Conservation (phyloP, 2,113 vertebrate genomes). For the Sminthopsis crassicaudata region DNA sequence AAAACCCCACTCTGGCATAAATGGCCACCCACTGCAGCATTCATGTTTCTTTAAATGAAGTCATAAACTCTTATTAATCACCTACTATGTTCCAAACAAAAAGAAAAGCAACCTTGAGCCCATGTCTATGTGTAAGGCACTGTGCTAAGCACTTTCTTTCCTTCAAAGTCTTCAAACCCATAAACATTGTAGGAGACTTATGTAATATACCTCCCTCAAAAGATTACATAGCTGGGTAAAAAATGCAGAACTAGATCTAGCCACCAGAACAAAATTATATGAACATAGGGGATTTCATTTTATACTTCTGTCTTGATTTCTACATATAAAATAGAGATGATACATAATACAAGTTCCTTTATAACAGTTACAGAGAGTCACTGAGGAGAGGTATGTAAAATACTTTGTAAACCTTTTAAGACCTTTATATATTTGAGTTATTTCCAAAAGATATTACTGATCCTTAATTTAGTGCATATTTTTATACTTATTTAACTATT, state of each 20-base stretch:
- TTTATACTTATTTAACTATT: background rate
- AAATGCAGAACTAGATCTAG: background rate
- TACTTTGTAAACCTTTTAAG: background rate
- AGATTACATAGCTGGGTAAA: background rate
- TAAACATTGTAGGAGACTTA: background rate
- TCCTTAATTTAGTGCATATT: background rate
- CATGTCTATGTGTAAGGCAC: background rate
- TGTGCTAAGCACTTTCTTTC: background rate
- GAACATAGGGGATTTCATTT: background rate
- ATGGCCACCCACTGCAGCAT: background rate
- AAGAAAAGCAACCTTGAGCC: background rate
- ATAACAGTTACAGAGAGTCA: background rate
- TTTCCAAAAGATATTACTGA: background rate
- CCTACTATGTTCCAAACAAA: background rate
- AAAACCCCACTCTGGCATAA: background rate
- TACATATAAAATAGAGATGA: background rate
- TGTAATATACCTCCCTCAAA: background rate
- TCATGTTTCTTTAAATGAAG: constrained; percentile 2
- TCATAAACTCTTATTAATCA: background rate
- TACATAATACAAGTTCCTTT: background rate
- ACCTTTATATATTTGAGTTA: background rate
- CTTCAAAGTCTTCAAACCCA: background rate
- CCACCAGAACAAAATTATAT: background rate
- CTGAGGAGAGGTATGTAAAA: background rate
- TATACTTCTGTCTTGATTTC: background rate